Percentiles rank a stretch among this genome's conserved stretches.
Conservation (phyloP, 2,797 vertebrate species). For the Crypturellus tataupa region DNA sequence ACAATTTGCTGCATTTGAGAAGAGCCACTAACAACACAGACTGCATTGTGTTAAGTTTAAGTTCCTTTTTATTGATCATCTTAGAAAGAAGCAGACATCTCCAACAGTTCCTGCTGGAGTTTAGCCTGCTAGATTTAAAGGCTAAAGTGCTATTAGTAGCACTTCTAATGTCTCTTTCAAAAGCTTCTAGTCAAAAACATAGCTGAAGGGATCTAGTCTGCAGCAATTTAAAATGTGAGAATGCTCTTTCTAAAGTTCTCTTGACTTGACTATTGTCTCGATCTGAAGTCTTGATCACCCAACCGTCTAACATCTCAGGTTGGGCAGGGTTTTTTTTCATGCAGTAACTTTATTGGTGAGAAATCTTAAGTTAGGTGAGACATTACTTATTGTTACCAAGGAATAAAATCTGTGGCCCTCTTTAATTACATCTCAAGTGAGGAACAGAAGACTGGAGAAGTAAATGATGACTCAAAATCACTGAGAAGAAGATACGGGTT, state of each 20-base stretch:
- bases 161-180: conserved; percentile 1
- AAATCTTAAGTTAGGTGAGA: background rate
- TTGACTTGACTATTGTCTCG: background rate
- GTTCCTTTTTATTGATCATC: background rate
- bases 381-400: background rate
- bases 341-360: background rate
- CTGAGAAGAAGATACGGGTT: background rate
- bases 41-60: background rate
- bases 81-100: background rate
- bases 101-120: conserved; percentile 19
- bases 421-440: background rate
- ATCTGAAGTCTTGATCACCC: background rate
- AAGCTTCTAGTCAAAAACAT: background rate
- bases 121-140: conserved; percentile 8
- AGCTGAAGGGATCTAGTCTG: conserved; percentile 28
- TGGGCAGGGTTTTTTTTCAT: background rate
- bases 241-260: conserved; percentile 8
- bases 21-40: background rate
- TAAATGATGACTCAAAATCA: background rate
- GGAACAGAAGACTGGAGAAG: background rate
- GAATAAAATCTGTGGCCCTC: background rate
- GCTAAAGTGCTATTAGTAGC: background rate
- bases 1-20: background rate
- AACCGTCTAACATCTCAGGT: background rate
- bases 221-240: conserved; percentile 15